A percentile compares a stretch with the other conserved stretches of the same genome.
These are phyloP conservation scores for Chloropsis cyanopogon DNA, from an alignment of 2,113 vertebrate genomes.

Conservation along the genomic window DNA sequence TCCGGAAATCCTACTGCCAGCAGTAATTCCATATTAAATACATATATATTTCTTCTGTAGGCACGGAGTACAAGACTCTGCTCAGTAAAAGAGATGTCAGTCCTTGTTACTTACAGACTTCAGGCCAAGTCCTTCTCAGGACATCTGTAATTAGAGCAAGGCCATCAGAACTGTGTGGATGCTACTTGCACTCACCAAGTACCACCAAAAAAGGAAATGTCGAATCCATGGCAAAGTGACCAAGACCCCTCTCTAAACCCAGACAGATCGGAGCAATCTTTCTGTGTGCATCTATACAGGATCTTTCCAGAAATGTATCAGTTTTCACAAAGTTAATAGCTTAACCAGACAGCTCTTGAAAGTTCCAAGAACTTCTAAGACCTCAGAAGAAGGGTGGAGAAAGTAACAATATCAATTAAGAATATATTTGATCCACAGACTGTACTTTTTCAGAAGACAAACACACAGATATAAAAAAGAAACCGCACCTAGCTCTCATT, in stretches of 20 bases:
- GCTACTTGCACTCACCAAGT: not conserved
- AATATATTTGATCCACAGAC: not conserved
- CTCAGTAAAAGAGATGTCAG: not conserved
- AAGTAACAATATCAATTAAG: not conserved
- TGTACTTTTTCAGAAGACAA: not conserved
- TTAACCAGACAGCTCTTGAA: not conserved
- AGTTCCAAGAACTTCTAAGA: not conserved
- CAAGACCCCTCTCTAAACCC: not conserved
- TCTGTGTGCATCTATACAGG: not conserved
- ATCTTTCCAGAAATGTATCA: not conserved
- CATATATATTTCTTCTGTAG: not conserved
- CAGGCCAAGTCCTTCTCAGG: not conserved
- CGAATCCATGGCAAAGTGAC: not conserved
- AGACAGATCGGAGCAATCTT: not conserved
- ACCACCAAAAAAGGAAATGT: not conserved
- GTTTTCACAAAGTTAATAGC: not conserved
- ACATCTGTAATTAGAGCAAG: not conserved
- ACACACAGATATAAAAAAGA: not conserved
- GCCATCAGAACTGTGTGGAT: not conserved
- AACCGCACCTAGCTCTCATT: not conserved
- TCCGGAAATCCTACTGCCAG: not conserved
- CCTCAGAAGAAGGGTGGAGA: not conserved
- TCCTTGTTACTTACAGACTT: not conserved
- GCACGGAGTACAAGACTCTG: not conserved
- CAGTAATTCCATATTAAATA: not conserved